Conservation (phyloP, 2,797 vertebrate species). For the Columba guinea region DNA sequence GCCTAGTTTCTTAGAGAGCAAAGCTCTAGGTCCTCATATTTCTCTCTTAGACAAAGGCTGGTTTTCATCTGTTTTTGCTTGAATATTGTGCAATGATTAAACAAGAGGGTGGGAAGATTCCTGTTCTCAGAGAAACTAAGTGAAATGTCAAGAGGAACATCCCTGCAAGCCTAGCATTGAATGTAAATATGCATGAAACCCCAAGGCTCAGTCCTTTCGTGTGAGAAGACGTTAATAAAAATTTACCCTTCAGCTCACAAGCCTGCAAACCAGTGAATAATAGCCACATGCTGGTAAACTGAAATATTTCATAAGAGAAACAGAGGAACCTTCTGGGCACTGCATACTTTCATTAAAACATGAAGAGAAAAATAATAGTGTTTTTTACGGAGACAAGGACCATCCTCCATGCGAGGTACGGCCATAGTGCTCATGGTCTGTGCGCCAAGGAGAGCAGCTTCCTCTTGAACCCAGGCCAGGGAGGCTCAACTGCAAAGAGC, state of each 20-base stretch:
- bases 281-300: background rate
- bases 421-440: background rate
- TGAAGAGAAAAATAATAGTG: background rate
- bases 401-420: background rate
- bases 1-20: background rate
- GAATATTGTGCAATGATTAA: background rate
- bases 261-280: background rate
- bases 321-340: background rate
- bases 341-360: background rate
- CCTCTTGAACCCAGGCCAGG: background rate
- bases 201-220: background rate
- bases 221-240: conserved; percentile 1
- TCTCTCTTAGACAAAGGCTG: background rate
- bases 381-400: background rate
- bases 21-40: background rate
- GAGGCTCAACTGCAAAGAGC: background rate
- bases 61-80: background rate
- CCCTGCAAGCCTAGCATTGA: background rate
- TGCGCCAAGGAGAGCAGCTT: fast-evolving
- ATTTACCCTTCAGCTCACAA: background rate
- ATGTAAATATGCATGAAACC: conserved; percentile 13
- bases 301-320: background rate
- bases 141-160: conserved; percentile 11
- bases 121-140: background rate
- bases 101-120: background rate